Evolutionary conservation across 2,113 vertebrate genomes (phyloP).

Genomic region (Saccopteryx bilineata): DNA sequence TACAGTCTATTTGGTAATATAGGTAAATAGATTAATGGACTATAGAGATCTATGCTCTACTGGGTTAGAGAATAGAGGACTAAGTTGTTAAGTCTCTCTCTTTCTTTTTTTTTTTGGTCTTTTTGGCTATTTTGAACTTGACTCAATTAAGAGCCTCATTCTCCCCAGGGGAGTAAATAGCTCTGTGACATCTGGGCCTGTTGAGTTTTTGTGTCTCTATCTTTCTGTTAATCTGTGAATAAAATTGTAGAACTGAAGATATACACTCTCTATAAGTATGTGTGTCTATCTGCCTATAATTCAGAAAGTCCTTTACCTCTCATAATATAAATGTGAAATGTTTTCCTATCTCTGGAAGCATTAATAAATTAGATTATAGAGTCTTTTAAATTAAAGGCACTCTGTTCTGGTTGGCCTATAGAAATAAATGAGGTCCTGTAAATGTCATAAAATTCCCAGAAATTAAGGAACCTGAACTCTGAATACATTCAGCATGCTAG

Average conservation of each 20-base stretch:
- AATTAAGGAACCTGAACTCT: background rate
- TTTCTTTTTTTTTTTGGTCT: background rate
- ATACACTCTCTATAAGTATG: no score
- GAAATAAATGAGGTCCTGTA: background rate
- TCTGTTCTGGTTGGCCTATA: conserved; percentile 5
- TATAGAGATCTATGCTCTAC: background rate
- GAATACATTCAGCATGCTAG: background rate
- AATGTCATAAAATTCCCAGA: background rate
- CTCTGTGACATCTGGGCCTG: background rate
- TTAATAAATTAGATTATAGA: background rate
- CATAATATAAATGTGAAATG: background rate
- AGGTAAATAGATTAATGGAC: background rate
- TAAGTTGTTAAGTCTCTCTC: background rate
- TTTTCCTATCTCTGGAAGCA: background rate
- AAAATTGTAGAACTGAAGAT: background rate
- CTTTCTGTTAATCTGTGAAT: background rate
- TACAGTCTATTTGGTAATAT: background rate
- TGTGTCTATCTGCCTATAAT: background rate
- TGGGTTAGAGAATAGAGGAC: background rate
- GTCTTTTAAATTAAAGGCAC: background rate
- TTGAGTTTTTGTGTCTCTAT: background rate
- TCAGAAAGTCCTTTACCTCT: background rate
- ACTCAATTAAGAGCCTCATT: background rate
- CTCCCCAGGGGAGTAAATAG: background rate
- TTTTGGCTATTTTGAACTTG: background rate